phyloP scores from a whole-genome alignment of 2,888 invertebrate genomes.

The Epiblema foenella region DNA sequence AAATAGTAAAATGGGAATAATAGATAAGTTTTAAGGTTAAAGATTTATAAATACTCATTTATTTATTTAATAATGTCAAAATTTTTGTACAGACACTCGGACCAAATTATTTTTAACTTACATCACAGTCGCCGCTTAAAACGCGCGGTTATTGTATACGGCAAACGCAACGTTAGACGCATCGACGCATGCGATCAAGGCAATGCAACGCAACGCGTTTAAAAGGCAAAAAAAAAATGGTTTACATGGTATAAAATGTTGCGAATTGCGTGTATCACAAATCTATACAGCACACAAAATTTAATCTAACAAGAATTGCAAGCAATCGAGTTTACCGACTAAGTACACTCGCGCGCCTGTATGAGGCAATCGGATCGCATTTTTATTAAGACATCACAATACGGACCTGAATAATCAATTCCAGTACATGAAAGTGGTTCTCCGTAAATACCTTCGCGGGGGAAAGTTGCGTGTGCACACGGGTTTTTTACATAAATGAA shows the following conservation, averaged over 20 bases:
- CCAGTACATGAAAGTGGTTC: slow-evolving; percentile 51
- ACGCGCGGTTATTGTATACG: not conserved
- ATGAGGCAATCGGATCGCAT: slow-evolving; percentile 14
- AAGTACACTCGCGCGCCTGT: not conserved
- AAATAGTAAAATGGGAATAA: not conserved
- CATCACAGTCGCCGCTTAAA: not conserved
- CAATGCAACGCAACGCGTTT: not conserved
- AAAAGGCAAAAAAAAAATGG: not conserved
- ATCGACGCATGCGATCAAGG: not conserved
- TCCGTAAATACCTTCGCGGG: slow-evolving; percentile 46
- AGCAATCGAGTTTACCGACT: slow-evolving; percentile 5
- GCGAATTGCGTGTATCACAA: not conserved
- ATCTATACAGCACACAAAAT: not conserved
- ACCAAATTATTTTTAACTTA: not conserved
- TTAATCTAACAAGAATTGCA: not conserved
- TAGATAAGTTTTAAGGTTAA: too few relatives aligned
- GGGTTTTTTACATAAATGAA: slow-evolving; percentile 44
- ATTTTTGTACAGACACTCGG: not conserved
- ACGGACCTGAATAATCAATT: slow-evolving; percentile 43
- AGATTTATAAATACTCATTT: not conserved
- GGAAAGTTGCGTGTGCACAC: slow-evolving; percentile 44
- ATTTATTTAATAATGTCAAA: not conserved
- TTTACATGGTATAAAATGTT: too few relatives aligned
- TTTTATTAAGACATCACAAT: slow-evolving; percentile 42
- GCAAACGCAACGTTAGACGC: not conserved